Evolutionary conservation across 1,140 invertebrate genomes (phyloP), one percentile per base, ranked within the genome.

Genomic region (Habropoda laboriosa): DNA sequence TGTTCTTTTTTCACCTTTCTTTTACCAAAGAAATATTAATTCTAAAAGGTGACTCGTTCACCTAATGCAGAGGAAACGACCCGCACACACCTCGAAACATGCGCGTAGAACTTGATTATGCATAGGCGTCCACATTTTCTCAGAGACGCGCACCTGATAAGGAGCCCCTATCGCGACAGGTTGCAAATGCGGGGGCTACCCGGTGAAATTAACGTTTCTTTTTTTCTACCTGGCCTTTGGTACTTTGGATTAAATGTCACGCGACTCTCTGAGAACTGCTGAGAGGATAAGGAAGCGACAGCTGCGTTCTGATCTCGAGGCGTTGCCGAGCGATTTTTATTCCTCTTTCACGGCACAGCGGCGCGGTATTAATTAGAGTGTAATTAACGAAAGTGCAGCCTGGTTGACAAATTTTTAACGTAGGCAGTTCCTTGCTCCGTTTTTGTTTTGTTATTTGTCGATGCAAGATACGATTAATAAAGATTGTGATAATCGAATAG

Each of bases 71-170:
- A 83, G 83, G 51, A 60, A 68, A 79, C 68, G 75, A 66, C 66
- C 81, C 57, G 75, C 66, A 38, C 66, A 38, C 67, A 81, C 76
- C 61, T 73, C 67, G 49, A 57, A 70, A 57, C 74, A 63, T 77
- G 84, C 63, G 76, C 67, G 79, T 67, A 42, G 61, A 49, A 53
- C 64, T 76, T 67, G 66, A 79, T 67, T 73, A 71, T 66, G 83
- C 86, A 86, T 73, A 64, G 86, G 87, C 80, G 75, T 81, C 86
- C 80, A 89, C 85, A 87, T 87, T 88, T 89, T 86, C 71, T 83
- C 63, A 75, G 71, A 80, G 77, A 64, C 63, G 79, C 78, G 74
- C 89, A 91, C 90, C 90, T 91, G 89, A 91, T 91, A 91, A 89
- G 80, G 76, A 60, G 72, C 55, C 49, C 71, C 42, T 77, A 85